Conservation (phyloP, 1,140 invertebrate species). For the Chrysoperla carnea region DNA sequence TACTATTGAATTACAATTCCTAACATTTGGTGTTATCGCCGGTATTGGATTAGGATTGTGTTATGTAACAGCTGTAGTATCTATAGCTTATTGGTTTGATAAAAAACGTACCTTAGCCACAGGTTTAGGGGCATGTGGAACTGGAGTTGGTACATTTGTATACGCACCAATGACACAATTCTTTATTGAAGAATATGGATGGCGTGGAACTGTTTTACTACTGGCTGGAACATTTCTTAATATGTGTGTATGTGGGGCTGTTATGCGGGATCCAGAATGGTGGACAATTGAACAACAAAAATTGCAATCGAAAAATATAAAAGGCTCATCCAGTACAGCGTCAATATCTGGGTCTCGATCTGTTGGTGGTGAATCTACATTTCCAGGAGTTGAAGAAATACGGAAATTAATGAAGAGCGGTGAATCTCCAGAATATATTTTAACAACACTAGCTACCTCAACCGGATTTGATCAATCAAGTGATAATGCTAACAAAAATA, state of each 20-base stretch:
- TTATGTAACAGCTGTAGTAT: conserved; percentile 80
- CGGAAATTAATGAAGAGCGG: conserved; percentile 43
- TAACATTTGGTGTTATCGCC: conserved; percentile 74
- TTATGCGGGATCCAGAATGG: conserved; percentile 77
- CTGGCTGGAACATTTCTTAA: conserved; percentile 71
- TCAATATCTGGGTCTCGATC: conserved; percentile 24
- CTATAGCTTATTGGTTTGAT: conserved; percentile 93
- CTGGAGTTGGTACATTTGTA: conserved; percentile 68
- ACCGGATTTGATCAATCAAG: conserved; percentile 20
- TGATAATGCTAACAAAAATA: conserved; percentile 13
- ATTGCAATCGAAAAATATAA: conserved; percentile 19
- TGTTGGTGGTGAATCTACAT: conserved; percentile 28
- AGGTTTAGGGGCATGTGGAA: conserved; percentile 80
- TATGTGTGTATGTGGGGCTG: conserved; percentile 70
- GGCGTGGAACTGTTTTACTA: conserved; percentile 71
- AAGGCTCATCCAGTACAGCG: conserved; percentile 25
- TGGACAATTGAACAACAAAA: conserved; percentile 41
- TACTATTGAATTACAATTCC: conserved; percentile 56
- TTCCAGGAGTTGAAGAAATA: conserved; percentile 45
- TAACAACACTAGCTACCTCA: conserved; percentile 40
- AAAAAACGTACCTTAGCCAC: conserved; percentile 81
- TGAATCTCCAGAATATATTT: conserved; percentile 40
- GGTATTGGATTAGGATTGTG: conserved; percentile 72
- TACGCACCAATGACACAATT: conserved; percentile 66
- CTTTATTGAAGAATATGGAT: conserved; percentile 60